Base-by-base conservation (phyloP, 92 coral and sea anemone genomes). In the Hydrozoanthus gracilis region DNA sequence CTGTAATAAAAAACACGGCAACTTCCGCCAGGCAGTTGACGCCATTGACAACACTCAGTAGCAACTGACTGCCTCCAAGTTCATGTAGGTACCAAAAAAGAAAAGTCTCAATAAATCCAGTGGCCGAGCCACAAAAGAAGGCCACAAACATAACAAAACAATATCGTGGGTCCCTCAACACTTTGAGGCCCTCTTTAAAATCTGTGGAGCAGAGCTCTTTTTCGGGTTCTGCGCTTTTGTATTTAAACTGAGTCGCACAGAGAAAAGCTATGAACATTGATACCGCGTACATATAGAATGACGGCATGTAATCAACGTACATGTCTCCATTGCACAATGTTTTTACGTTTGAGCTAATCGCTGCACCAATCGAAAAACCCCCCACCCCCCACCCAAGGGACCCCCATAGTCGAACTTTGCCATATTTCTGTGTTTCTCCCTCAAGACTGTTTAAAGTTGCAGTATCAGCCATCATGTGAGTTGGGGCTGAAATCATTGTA, bases 331-430 rank as follows among this genome's bases (percentile, higher is more conserved):
- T 92, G 60, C 93, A 89, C n/a, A 91, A 67, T 8, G 91, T 88
- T 72, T 79, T 82, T 39, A 88, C 82, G 82, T 91, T 95, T 15
- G 95, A 86, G 86, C 98, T 96, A 48, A 95, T 93, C 1, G 98
- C 95, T 49, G 98, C 94, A 3, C 99, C 99, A 16, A 96, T 97
- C 7, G 93, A 91, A 79, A 96, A 96, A 12, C 98, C 98, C 12
- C 98, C 99, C 51, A 96, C 86, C 0, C 99, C 99, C 95, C 98
- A 95, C 15, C 99, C 99, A 39, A 95, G 88, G 16, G 99, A 96
- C 14, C 99, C 99, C 98, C 98, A 96, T 73, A 96, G 91, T 6
- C 99, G 90, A 50, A 95, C 93, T 65, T 88, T 75, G 48, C 99
- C 99, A 52, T 96, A 96, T 80, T 93, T 96, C 72, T 95, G 98